These are phyloP conservation scores for Pardalotus punctatus DNA, from an alignment of 2,113 vertebrate species.

Conservation along the genomic window DNA sequence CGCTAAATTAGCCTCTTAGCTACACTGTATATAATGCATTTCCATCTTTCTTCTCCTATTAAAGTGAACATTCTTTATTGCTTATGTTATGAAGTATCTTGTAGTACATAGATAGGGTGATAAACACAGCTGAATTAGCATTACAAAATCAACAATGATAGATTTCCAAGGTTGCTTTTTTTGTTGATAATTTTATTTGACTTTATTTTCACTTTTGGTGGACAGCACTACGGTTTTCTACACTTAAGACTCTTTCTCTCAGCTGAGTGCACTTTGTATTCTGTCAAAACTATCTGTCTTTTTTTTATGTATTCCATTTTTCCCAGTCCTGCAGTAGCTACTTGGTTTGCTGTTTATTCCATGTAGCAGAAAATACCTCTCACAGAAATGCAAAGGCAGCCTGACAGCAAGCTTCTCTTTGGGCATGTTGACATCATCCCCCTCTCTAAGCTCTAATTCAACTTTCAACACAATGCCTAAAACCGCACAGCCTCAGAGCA, in stretches of 20 bases:
- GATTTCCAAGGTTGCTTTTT: not conserved
- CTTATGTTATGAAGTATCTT: not conserved
- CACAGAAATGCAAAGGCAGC: conserved; percentile 29
- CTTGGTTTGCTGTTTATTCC: conserved; percentile 3
- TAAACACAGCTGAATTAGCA: not conserved
- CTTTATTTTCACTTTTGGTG: not conserved
- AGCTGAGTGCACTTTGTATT: not conserved
- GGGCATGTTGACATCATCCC: conserved; percentile 53
- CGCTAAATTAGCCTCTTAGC: not conserved
- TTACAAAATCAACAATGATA: not conserved
- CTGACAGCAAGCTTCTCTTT: conserved; percentile 6
- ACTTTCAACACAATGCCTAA: conserved; percentile 48
- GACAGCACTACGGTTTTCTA: not conserved
- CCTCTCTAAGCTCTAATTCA: conserved; percentile 49
- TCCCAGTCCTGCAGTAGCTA: not conserved
- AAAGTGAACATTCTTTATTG: not conserved
- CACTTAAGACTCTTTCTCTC: not conserved
- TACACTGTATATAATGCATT: not conserved
- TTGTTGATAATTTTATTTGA: not conserved
- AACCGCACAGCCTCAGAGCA: not conserved
- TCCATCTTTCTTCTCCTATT: not conserved
- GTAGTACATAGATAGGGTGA: not conserved
- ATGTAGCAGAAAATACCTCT: conserved; percentile 19
- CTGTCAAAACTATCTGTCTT: not conserved
- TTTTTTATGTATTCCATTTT: not conserved